Base-by-base conservation (phyloP, 2,888 invertebrate species). In the Linnaemya vulpina region DNA sequence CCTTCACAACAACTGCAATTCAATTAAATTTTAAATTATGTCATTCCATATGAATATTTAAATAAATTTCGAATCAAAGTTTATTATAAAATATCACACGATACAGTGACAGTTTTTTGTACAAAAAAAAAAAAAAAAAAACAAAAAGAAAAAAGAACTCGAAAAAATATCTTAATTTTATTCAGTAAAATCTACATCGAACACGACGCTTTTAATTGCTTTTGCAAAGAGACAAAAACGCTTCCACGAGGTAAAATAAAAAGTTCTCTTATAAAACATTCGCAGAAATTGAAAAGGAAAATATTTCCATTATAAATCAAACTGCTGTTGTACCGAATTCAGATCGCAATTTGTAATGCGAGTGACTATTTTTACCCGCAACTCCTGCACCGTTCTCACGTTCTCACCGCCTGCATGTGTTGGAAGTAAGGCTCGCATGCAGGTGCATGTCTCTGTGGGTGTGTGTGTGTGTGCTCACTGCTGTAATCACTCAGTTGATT, bases 111-210 rank as follows among this genome's bases (percentile, higher is more conserved):
- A 53, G 22, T 15, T 68, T 60, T n/a, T 68, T 51, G 22, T 25
- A 17, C 30, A 20, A 65, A 58, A 40, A 67, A 20, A 20, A 17
- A 4, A 46, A 71, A 17, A 43, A 25, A 5, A 35, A 25, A 30
- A 5, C 38, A 40, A 35, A 67, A 51, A 65, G 17, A 49, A 35
- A 70, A 40, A 53, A 38, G n/a, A n/a, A n/a, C n/a, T n/a, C n/a
- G n/a, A n/a, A n/a, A n/a, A n/a, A n/a, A n/a, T n/a, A 3, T 17
- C 20, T 30, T 40, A 65, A 55, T 53, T n/a, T 43, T 13, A 63
- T 71, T 30, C 53, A 70, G 62, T 63, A 71, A 78, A 70, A 78
- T 63, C 51, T 63, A 40, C 78, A 78, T 78, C 53, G 70, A 73
- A 46, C 65, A 58, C 46, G 63, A 46, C 49, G 22, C 1, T 58